Evolutionary conservation across 2,888 invertebrate species (phyloP).

Genomic region (Himalopsyche anomala): DNA sequence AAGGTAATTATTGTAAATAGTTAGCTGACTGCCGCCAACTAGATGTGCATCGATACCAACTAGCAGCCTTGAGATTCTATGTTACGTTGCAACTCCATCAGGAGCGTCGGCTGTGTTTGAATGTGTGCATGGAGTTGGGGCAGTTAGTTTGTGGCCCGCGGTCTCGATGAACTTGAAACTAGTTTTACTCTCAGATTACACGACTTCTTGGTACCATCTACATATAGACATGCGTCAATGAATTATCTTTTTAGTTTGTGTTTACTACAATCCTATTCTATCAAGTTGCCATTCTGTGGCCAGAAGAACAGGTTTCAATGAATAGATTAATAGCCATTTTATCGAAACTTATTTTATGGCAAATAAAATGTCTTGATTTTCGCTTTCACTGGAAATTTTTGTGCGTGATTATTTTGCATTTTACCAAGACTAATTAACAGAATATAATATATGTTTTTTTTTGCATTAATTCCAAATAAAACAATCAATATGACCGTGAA

Average conservation of each 20-base stretch:
- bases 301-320: neutral
- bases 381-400: neutral
- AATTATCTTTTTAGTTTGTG: neutral
- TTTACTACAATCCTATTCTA: neutral
- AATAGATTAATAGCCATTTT: neutral
- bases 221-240: constrained; percentile 10
- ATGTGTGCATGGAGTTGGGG: constrained; percentile 34
- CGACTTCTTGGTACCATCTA: neutral
- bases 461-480: no score
- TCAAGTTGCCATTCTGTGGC: neutral
- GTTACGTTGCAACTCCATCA: constrained; percentile 6
- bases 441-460: no score
- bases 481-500: no score
- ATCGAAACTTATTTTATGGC: neutral
- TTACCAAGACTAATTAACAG: no score
- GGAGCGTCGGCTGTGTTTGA: constrained; percentile 1
- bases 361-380: neutral
- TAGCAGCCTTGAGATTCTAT: constrained; percentile 24
- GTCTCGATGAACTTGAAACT: constrained; percentile 39
- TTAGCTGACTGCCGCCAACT: neutral
- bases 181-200: neutral
- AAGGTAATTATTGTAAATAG: constrained; percentile 20
- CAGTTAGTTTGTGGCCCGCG: constrained; percentile 32
- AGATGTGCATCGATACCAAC: neutral
- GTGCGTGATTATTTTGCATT: no score